phyloP scores from a whole-genome alignment of 2,113 vertebrate species.

The Nothobranchius kuhntae region DNA sequence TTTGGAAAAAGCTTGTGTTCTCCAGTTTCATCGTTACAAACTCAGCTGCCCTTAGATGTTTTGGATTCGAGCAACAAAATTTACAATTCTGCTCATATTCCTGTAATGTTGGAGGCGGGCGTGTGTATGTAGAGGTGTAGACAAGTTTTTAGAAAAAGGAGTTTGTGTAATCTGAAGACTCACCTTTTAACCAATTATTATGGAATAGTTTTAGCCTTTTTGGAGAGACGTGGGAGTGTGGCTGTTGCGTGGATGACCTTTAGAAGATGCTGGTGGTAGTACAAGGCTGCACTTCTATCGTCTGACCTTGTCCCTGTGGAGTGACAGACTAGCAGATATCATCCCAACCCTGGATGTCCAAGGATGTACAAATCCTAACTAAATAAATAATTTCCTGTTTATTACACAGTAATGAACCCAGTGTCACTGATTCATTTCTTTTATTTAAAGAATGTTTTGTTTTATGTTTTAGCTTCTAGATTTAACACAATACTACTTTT shows the following conservation, averaged over 20 bases:
- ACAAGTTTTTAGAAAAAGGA: not conserved
- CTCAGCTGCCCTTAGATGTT: not conserved
- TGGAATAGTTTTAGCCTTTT: conserved; percentile 14
- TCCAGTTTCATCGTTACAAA: conserved; percentile 34
- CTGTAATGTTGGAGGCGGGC: not conserved
- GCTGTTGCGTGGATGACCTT: conserved; percentile 29
- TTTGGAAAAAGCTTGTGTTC: conserved; percentile 39
- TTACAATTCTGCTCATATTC: conserved; percentile 5
- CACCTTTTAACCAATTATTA: not conserved
- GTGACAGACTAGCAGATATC: conserved; percentile 13
- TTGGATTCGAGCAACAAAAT: not conserved
- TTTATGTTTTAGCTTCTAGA: too few relatives aligned
- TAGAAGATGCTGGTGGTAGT: conserved; percentile 9
- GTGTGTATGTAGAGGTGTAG: conserved; percentile 1
- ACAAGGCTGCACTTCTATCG: conserved; percentile 22
- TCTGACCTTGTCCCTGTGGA: conserved; percentile 45
- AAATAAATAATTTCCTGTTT: not conserved
- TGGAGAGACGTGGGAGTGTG: not conserved
- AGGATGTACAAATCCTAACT: conserved; percentile 16
- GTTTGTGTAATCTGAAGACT: not conserved
- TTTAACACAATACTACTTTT: too few relatives aligned
- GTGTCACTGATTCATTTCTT: not conserved
- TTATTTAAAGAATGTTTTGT: not conserved
- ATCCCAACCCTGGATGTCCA: conserved; percentile 34
- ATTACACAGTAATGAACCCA: not conserved